Evolutionary conservation across 2,888 invertebrate genomes (phyloP), one percentile per base, ranked within the genome.

Genomic region (Gasteruption jaculator): DNA sequence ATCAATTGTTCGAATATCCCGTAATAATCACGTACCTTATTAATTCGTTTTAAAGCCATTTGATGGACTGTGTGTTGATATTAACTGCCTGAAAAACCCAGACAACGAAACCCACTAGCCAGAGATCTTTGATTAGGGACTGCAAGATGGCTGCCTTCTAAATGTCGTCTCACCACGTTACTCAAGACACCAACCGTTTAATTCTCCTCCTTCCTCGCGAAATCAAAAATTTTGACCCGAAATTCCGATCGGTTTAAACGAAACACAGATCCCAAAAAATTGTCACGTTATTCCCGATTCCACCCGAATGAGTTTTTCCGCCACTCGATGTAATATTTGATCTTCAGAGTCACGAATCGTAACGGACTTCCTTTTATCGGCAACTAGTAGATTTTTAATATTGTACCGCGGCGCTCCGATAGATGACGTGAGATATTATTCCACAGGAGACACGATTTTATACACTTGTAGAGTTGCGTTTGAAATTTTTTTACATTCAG

Each of bases 1-100:
- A 61, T n/a, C n/a, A n/a, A n/a, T n/a, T n/a, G n/a, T n/a, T n/a
- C n/a, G n/a, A n/a, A n/a, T n/a, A n/a, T n/a, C n/a, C n/a, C n/a
- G n/a, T n/a, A n/a, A n/a, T n/a, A 26, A 68, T 73, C 76, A 82
- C 83, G 74, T 83, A 87, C 87, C 90, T 91, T 91, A 84, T 91
- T 91, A 83, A 91, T 91, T 87, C 91, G 86, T 86, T 91, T 91
- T 86, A 91, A 87, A 83, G 91, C 91, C 91, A 91, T 91, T 72
- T 68, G 71, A 65, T 61, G 63, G 60, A 62, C 59, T 66, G 64
- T 70, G 65, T 68, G 60, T 77, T 80, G 78, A 79, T 81, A 78
- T 79, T 79, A 78, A 80, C 82, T 81, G 81, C 80, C 79, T 80
- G 80, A 79, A 78, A 79, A 82, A n/a, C n/a, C 81, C 81, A 83